Percentiles rank a stretch among this genome's conserved stretches.
Evolutionary conservation across 2,797 vertebrate species (phyloP).

Genomic region (Australoheros facetus): DNA sequence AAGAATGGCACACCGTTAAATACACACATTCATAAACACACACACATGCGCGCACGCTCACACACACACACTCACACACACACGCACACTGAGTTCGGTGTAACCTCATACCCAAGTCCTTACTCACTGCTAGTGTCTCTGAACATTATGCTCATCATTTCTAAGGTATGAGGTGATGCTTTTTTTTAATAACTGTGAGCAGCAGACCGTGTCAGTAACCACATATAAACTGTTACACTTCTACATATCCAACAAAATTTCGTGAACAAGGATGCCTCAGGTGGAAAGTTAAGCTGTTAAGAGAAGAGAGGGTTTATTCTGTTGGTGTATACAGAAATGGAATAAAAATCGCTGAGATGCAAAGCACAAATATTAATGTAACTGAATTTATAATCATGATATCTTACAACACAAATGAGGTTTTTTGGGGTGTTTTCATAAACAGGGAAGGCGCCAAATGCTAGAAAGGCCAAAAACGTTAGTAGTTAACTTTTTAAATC

Average conservation of each 20-base stretch:
- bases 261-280: background rate
- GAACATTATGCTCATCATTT: slow-evolving; percentile 57
- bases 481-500: background rate
- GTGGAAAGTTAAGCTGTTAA: background rate
- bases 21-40: slow-evolving; percentile 37
- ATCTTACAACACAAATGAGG: background rate
- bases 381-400: background rate
- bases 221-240: slow-evolving; percentile 49
- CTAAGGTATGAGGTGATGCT: slow-evolving; percentile 60
- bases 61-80: slow-evolving; percentile 18
- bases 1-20: slow-evolving; percentile 24
- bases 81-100: slow-evolving; percentile 40
- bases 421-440: background rate
- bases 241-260: slow-evolving; percentile 1
- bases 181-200: slow-evolving; percentile 54
- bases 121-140: slow-evolving; percentile 53
- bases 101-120: slow-evolving; percentile 48
- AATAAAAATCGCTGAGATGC: too few species aligned
- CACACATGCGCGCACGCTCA: background rate
- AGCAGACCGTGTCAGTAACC: slow-evolving; percentile 34
- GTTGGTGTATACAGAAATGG: background rate
- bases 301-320: background rate
- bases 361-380: background rate
- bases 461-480: background rate
- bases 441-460: background rate